Evolutionary conservation across 2,113 vertebrate species (phyloP).

Genomic region (Marmota monax): DNA sequence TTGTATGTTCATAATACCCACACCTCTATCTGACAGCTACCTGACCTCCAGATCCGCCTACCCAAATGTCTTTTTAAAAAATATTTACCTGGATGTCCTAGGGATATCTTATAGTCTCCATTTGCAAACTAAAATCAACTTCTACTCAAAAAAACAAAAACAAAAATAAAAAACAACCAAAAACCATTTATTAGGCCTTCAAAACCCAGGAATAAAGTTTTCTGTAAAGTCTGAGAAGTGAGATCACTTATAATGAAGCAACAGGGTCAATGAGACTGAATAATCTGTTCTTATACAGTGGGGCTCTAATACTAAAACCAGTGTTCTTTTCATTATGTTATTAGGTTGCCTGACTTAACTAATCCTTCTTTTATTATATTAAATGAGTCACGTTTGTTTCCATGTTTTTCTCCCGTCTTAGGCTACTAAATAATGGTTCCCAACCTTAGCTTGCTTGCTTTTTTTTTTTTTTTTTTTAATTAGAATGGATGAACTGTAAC

Average conservation of each 20-base stretch:
- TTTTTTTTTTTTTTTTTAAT: background rate
- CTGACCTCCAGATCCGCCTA: background rate
- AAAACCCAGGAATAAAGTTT: conserved; percentile 35
- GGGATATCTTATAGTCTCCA: background rate
- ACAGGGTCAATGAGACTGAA: background rate
- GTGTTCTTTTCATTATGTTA: conserved; percentile 4
- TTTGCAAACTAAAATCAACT: conserved; percentile 6
- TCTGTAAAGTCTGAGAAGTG: background rate
- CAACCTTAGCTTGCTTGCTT: background rate
- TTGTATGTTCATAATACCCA: background rate
- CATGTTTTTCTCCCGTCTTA: background rate
- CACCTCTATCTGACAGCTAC: background rate
- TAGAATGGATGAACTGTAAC: background rate
- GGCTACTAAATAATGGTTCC: background rate
- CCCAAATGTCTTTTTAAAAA: background rate
- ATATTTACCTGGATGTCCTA: background rate
- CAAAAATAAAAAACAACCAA: background rate
- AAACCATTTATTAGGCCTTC: conserved; percentile 31
- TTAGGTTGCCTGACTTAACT: background rate
- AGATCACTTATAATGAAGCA: conserved; percentile 31
- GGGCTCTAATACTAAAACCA: background rate
- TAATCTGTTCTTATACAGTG: background rate
- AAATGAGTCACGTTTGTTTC: background rate
- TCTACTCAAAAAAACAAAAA: conserved; percentile 8
- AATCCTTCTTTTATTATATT: background rate